Conservation (phyloP, 92 coral and sea anemone genomes). For the Epizoanthus scotinus region DNA sequence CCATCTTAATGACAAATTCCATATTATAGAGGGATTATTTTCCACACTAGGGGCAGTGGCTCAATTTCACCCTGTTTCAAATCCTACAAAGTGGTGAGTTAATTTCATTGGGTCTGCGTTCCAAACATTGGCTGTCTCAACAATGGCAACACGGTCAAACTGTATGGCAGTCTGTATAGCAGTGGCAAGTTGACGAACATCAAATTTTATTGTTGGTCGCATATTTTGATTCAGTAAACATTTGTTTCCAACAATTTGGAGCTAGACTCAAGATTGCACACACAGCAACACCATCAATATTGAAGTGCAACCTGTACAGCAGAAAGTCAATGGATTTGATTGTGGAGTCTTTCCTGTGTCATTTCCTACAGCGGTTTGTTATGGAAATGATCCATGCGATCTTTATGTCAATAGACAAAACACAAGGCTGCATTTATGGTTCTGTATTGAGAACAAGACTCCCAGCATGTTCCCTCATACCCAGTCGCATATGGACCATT, state of each 20-base stretch:
- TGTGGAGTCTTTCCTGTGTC: conserved; percentile 44
- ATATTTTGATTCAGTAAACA: no score
- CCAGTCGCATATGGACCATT: background rate
- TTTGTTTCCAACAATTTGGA: no score
- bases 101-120: conserved; percentile 50
- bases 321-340: conserved; percentile 41
- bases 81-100: conserved; percentile 35
- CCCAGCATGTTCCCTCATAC: conserved; percentile 40
- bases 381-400: conserved; percentile 23
- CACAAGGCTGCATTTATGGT: conserved; percentile 27
- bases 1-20: conserved; percentile 28
- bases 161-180: no score
- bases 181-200: no score
- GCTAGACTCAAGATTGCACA: conserved; percentile 14
- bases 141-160: conserved; percentile 30
- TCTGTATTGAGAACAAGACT: background rate
- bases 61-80: conserved; percentile 37
- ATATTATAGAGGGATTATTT: conserved; percentile 39
- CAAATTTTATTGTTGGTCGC: no score
- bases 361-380: conserved; percentile 43
- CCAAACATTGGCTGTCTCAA: conserved; percentile 33
- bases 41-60: conserved; percentile 37
- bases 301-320: conserved; percentile 27
- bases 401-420: conserved; percentile 7
- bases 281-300: background rate